Evolutionary conservation across 2,797 vertebrate genomes (phyloP), one percentile per base, ranked within the genome.

Genomic region (Amblyopsis hoosieri): DNA sequence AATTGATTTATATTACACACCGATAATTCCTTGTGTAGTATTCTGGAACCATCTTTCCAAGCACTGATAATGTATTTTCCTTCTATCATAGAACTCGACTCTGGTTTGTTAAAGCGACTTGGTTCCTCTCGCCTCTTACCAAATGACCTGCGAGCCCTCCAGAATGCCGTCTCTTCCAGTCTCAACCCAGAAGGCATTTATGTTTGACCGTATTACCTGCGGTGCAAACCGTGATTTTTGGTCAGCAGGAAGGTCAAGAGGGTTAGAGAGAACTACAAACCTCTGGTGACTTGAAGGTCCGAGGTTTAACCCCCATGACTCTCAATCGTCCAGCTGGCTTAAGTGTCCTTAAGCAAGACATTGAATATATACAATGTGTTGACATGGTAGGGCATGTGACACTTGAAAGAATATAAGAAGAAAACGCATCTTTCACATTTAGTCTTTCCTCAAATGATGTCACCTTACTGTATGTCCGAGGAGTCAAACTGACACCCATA

Each of bases 111-210:
- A 89, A 96, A 94, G 76, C 92, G 93, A 23, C 94, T 94, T 0
- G 91, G 91, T 48, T 95, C 96, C 0, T 93, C 94, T 0, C 93
- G 96, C 42, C 95, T 96, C 53, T 91, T 99, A 63, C 96, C 96
- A 78, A 94, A 92, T 57, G 92, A 96, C 83, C 94, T 97, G 23
- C 94, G 95, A 11, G 85, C 94, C 57, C 94, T 99, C 1, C 96
- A 98, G 83, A 96, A 92, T 73, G 87, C 93, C 1, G 78, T 92
- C 60, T 93, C 95, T 0, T 95, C 95, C 58, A 93, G 93, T 71
- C 95, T 98, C 81, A 98, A 98, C 89, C 97, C 97, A 0, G 97
- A 99, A 77, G 97, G 97, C 84, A 98, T 99, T 89, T 99, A 99
- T 4, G 97, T 99, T 76, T 99, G 93, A 95, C 81, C 76, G 47